Percentiles rank a stretch among this genome's conserved stretches.
phyloP scores from a whole-genome alignment of 2,113 vertebrate genomes.

The Phylloscopus whistleri region DNA sequence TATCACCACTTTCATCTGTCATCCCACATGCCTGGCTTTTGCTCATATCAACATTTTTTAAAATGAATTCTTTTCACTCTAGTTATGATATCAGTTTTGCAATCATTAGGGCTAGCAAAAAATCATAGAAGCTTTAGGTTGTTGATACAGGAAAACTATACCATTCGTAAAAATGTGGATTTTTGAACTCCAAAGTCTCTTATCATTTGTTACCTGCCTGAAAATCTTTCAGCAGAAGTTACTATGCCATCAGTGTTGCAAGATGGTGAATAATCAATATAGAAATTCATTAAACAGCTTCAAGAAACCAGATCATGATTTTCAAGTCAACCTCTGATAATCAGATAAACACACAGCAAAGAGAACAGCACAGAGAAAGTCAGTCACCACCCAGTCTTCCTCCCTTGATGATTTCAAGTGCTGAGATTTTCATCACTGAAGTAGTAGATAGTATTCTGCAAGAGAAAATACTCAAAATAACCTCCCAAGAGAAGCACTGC shows the following conservation, averaged over 20 bases:
- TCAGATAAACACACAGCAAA: background rate
- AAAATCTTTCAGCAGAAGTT: background rate
- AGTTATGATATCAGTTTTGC: slow-evolving; percentile 45
- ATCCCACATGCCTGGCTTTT: slow-evolving; percentile 56
- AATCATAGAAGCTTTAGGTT: background rate
- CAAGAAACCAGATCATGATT: background rate
- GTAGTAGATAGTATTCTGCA: background rate
- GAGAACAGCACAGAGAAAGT: background rate
- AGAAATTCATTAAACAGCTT: background rate
- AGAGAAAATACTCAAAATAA: background rate
- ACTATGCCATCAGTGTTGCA: background rate
- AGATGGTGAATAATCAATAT: background rate
- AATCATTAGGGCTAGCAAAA: slow-evolving; percentile 7
- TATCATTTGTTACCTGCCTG: background rate
- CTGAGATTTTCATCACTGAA: background rate
- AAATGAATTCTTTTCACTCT: slow-evolving; percentile 51
- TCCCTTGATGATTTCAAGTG: background rate
- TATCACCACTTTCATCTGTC: slow-evolving; percentile 63
- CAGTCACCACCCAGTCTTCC: background rate
- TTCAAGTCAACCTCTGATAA: background rate
- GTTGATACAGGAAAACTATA: background rate
- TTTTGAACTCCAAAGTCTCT: background rate
- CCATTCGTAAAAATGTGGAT: background rate
- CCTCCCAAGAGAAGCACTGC: background rate
- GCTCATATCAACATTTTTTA: slow-evolving; percentile 55